Evolutionary conservation across 2,113 vertebrate species (phyloP), one percentile per base, ranked within the genome.

Genomic region (Gymnocephalus cernua): DNA sequence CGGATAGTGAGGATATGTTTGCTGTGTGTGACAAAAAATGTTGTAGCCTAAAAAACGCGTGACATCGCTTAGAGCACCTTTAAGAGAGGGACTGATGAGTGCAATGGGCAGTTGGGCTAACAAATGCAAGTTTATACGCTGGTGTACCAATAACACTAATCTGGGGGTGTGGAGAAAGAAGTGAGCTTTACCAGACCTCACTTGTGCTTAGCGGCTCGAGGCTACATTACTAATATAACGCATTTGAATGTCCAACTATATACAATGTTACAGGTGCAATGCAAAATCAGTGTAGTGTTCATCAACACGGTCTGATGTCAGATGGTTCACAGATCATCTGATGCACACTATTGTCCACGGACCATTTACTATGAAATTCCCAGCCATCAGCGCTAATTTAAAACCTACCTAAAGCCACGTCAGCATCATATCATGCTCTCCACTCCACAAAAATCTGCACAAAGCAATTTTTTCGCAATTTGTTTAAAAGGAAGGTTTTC

Each of bases 401-500:
- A 67, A 35, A 62, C 6, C 23, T 7, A 21, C 56, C 7, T 38
- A 8, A 47, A 38, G 48, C 21, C 32, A 41, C 23, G 14, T 63
- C 2, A 48, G 11, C 78, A 4, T n/a, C 50, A 6, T 44, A 58
- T 23, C 67, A 50, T 8, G 16, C 13, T 57, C 21, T 48, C 51
- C 15, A 14, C 23, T 25, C 32, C 21, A 19, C 44, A 13, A 51
- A 65, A 58, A 27, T 66, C 29, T 13, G 25, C 58, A 62, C 21
- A 74, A 21, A 21, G 23, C 15, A 10, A 10, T 66, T 57, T 47
- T 47, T 13, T 19, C 13, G 19, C 13, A 32, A 32, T 13, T 13
- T 32, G 3, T 57, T 56, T 58, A 7, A 35, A 44, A 45, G 61
- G 56, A 54, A 66, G 25, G 19, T 74, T 67, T 80, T 58, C 16